phyloP scores from a whole-genome alignment of 2,797 vertebrate genomes.

The Macropus fuliginosus region DNA sequence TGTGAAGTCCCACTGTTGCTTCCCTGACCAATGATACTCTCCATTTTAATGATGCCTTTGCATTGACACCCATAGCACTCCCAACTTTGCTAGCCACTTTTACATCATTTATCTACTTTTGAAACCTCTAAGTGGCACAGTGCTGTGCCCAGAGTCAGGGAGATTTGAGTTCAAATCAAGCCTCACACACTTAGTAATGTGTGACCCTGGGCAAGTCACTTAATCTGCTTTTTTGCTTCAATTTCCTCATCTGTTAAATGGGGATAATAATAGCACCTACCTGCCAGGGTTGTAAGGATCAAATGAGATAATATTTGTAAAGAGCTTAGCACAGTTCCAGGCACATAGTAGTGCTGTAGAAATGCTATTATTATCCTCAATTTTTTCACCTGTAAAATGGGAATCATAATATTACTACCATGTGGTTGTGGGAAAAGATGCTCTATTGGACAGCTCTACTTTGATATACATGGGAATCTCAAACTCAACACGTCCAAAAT shows the following conservation, averaged over 20 bases:
- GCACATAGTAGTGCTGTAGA: neutral
- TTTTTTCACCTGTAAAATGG: neutral
- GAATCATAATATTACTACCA: neutral
- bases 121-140: neutral
- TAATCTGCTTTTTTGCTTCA: neutral
- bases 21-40: neutral
- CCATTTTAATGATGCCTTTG: neutral
- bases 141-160: neutral
- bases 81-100: neutral
- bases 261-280: neutral
- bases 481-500: neutral
- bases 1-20: neutral
- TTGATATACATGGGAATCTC: neutral
- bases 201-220: neutral
- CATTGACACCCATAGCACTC: neutral
- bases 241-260: neutral
- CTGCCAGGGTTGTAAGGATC: neutral
- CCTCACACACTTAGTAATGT: neutral
- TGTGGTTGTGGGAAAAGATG: neutral
- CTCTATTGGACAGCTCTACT: neutral
- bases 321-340: neutral
- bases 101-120: neutral
- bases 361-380: neutral
- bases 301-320: neutral
- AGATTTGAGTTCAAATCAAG: neutral